Evolutionary conservation across 1,140 invertebrate genomes (phyloP), one percentile per base, ranked within the genome.

Genomic region (Phthorimaea operculella): DNA sequence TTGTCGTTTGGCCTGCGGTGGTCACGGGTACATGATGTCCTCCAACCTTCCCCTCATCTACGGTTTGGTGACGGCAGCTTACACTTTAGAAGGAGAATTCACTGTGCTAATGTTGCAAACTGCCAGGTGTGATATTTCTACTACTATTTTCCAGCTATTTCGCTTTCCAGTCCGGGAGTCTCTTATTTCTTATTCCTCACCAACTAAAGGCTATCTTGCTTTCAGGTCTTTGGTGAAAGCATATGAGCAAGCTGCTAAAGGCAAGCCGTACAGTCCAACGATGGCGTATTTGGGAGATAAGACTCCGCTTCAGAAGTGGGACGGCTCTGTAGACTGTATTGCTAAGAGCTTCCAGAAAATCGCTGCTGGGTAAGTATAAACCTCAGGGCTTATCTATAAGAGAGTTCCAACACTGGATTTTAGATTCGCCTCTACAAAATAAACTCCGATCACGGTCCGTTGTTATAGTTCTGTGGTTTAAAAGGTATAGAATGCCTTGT

Each of bases 71-170:
- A 95, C 93, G 0, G 95, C 96, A 8, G 90, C 92, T 14, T 94
- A 92, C 76, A 98, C 96, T 3, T 98, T 98, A 68, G 96, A 98
- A 85, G 96, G 96, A 11, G 96, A 98, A 84, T 97, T 98, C 71
- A 97, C 95, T 0, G 96, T 98, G 10, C 83, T 98, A 56, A 85
- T 95, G 36, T 79, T 98, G 1, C 96, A 98, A 85, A 94, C 93
- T 5, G 95, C 96, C 1, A 90, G 94, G 87, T 92, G 76, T 28
- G 21, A 6, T 28, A 28, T 28, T 28, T 28, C 21, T 28, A 4
- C 2, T 4, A 4, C 21, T 28, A 28, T 28, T 28, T 28, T 28
- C 2, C 21, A 28, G 21, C 21, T n/a, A n/a, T n/a, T n/a, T n/a
- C n/a, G n/a, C n/a, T n/a, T n/a, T n/a, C n/a, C n/a, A n/a, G n/a